These are phyloP conservation scores for Hyles euphorbiae DNA, from an alignment of 1,140 invertebrate genomes.

Conservation along the genomic window DNA sequence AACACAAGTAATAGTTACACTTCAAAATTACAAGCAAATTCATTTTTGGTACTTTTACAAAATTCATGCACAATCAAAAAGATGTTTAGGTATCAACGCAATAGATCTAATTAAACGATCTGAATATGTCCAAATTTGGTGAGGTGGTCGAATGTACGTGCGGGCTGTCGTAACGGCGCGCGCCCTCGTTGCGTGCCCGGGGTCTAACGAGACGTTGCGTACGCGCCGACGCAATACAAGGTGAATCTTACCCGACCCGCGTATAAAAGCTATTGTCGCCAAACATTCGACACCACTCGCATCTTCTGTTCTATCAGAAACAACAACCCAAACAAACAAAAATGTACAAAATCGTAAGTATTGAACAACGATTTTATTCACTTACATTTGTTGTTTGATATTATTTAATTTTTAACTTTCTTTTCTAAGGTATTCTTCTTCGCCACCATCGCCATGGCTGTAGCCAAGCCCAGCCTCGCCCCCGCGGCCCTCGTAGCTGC, in stretches of 20 bases:
- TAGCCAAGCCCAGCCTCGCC: constrained; percentile 55
- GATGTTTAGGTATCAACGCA: no score
- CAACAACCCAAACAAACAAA: constrained; percentile 34
- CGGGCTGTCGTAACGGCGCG: constrained; percentile 41
- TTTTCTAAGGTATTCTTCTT: constrained; percentile 53
- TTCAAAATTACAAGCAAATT: no score
- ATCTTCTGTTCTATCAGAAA: constrained; percentile 44
- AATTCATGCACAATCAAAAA: no score
- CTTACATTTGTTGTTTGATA: neutral
- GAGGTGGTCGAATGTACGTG: no score
- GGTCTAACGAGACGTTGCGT: constrained; percentile 45
- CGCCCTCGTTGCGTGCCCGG: constrained; percentile 60
- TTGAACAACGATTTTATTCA: neutral
- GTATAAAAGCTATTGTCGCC: constrained; percentile 69
- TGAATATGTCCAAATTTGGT: constrained; percentile 27
- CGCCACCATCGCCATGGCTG: constrained; percentile 47
- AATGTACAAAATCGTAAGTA: constrained; percentile 64
- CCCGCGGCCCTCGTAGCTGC: constrained; percentile 58
- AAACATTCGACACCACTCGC: constrained; percentile 43
- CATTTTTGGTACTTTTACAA: no score
- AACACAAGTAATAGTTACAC: no score
- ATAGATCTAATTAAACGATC: no score
- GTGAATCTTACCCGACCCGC: constrained; percentile 54
- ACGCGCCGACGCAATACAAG: constrained; percentile 55
- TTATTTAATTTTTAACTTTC: neutral